Evolutionary conservation across 2,797 vertebrate genomes (phyloP).

Genomic region (Melopsittacus undulatus): DNA sequence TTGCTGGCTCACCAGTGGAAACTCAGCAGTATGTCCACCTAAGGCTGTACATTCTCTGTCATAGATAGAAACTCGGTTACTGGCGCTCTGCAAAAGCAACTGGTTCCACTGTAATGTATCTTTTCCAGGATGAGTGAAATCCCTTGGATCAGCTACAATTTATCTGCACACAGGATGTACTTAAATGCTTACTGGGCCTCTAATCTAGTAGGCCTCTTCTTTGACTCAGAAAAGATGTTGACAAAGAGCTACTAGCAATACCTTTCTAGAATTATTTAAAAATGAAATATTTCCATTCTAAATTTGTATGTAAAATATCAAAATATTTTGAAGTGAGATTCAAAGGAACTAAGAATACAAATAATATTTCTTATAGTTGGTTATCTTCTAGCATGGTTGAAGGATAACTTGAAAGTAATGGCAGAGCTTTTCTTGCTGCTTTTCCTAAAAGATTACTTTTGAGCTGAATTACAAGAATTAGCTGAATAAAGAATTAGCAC

Average conservation of each 20-base stretch:
- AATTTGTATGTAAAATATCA: not conserved
- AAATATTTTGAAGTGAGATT: not conserved
- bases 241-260: not conserved
- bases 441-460: not conserved
- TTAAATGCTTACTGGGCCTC: not conserved
- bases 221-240: not conserved
- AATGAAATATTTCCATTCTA: not conserved
- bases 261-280: not conserved
- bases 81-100: not conserved
- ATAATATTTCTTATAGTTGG: not conserved
- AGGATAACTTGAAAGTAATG: not conserved
- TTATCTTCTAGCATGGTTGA: not conserved
- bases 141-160: not conserved
- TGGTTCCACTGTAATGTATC: not conserved
- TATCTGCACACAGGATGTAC: not conserved
- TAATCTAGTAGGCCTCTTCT: not conserved
- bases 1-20: rapidly evolving
- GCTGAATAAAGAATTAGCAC: not conserved
- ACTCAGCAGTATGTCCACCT: not conserved
- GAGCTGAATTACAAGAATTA: not conserved
- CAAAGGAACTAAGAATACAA: not conserved
- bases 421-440: not conserved
- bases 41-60: not conserved
- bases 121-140: not conserved
- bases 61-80: not conserved